Evolutionary conservation across 1,140 invertebrate genomes (phyloP).

Genomic region (fruit fly (Drosophila melanogaster)): DNA sequence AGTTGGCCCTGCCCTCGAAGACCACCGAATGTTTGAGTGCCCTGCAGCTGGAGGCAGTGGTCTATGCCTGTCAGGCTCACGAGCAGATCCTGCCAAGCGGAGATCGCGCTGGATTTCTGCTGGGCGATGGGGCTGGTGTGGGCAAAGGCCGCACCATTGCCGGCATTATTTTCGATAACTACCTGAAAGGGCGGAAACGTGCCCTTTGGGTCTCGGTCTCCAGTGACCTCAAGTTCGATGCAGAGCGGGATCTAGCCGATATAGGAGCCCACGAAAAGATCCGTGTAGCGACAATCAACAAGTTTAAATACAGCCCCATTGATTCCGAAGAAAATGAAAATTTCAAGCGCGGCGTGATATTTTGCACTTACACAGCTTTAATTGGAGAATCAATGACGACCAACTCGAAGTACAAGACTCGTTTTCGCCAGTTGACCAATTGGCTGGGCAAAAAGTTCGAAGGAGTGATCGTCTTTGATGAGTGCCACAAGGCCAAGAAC

Average conservation of each 20-base stretch:
- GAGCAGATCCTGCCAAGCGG: constrained; percentile 95
- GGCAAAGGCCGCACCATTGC: constrained; percentile 99
- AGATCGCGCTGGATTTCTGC: constrained; percentile 96
- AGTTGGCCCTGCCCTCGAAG: constrained; percentile 90
- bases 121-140: constrained; percentile 99
- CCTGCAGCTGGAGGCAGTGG: constrained; percentile 97
- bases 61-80: constrained; percentile 98
- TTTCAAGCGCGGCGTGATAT: constrained; percentile 98
- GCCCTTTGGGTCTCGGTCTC: constrained; percentile 99
- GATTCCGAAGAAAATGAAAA: constrained; percentile 95
- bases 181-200: constrained; percentile 94
- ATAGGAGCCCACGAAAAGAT: constrained; percentile 92
- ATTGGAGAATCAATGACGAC: constrained; percentile 97
- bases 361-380: constrained; percentile 98
- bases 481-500: constrained; percentile 99
- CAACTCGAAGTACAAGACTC: constrained; percentile 94
- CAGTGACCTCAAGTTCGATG: constrained; percentile 99
- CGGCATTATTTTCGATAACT: constrained; percentile 99
- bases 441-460: constrained; percentile 99
- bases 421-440: constrained; percentile 96
- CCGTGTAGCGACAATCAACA: constrained; percentile 93
- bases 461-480: constrained; percentile 98
- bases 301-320: constrained; percentile 98
- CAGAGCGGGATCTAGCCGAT: constrained; percentile 97
- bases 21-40: constrained; percentile 95